Evolutionary conservation across 2,888 invertebrate species (phyloP).

Genomic region (Anarsia innoxiella): DNA sequence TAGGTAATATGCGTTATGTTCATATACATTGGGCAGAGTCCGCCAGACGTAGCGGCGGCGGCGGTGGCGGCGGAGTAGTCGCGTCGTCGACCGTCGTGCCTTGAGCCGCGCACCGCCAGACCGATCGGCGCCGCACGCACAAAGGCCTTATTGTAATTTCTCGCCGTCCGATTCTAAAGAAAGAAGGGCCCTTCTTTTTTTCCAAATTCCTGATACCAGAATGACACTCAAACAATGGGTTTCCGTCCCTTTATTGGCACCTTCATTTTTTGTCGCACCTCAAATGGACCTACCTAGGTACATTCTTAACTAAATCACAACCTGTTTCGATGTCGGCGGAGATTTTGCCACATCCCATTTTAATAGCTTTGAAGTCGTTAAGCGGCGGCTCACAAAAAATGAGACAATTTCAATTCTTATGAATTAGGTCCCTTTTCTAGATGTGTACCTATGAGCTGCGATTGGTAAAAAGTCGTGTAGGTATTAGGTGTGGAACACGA

Average conservation of each 20-base stretch:
- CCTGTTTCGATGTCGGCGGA: slow-evolving; percentile 52
- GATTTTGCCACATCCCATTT: slow-evolving; percentile 30
- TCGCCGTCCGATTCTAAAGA: slow-evolving; percentile 51
- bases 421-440: too few relatives aligned
- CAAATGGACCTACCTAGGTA: slow-evolving; percentile 62
- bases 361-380: slow-evolving; percentile 19
- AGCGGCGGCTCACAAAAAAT: too few relatives aligned
- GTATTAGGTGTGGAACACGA: too few relatives aligned
- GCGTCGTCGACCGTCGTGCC: slow-evolving; percentile 38
- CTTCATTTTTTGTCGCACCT: slow-evolving; percentile 66
- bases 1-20: slow-evolving; percentile 9
- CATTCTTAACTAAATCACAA: slow-evolving; percentile 60
- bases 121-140: slow-evolving; percentile 70
- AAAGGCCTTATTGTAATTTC: slow-evolving; percentile 69
- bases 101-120: slow-evolving; percentile 49
- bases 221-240: slow-evolving; percentile 70
- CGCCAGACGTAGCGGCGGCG: slow-evolving; percentile 5
- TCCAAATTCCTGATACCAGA: slow-evolving; percentile 67
- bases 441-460: too few relatives aligned
- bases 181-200: slow-evolving; percentile 60
- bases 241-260: slow-evolving; percentile 76
- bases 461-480: too few relatives aligned
- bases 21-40: slow-evolving; percentile 12
- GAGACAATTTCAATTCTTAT: too few relatives aligned
- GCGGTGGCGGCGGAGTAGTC: too few relatives aligned